Evolutionary conservation across 2,797 vertebrate species (phyloP), one percentile per base, ranked within the genome.

Genomic region (Spondyliosoma cantharus): DNA sequence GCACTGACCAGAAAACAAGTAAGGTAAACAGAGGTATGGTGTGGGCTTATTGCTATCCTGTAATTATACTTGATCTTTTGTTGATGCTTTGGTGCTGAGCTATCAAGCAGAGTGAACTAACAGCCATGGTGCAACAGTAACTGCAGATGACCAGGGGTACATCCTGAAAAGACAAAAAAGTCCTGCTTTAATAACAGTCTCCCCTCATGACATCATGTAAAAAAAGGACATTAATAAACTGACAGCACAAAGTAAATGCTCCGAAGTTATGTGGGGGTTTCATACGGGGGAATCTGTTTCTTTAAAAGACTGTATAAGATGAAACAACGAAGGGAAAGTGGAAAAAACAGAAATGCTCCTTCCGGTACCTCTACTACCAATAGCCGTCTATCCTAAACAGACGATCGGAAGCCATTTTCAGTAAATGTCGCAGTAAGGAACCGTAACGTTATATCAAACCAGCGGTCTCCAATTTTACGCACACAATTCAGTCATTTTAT

Each of bases 11-110:
- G 84, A 90, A 88, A 91, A 80, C 73, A 81, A 85, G 85, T 76
- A 84, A 90, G 81, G 83, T 90, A 90, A 91, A 90, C 86, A 82
- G 83, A 90, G 83, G 88, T 92, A 81, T 25, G 81, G 86, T 77
- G 84, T 86, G 88, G 89, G 93, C 92, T 92, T 96, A 96, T 94
- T 95, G 96, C 94, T 97, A 97, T 96, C 95, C 95, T 86, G 93
- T 92, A 90, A 91, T 92, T 86, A 80, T 85, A 89, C 87, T 93
- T 83, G 79, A 91, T 91, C 78, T 92, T 87, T 94, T 94, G 90
- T 84, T 85, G 87, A 87, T 92, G 78, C 93, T 94, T 94, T 94
- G 93, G 93, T 86, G 93, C 91, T 86, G 92, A 68, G 89, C 82
- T 75, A 85, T 94, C 93, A 95, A 52, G 88, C 89, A 86, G 82